Evolutionary conservation across 2,797 vertebrate genomes (phyloP).

Genomic region (Sebastes oblongus): DNA sequence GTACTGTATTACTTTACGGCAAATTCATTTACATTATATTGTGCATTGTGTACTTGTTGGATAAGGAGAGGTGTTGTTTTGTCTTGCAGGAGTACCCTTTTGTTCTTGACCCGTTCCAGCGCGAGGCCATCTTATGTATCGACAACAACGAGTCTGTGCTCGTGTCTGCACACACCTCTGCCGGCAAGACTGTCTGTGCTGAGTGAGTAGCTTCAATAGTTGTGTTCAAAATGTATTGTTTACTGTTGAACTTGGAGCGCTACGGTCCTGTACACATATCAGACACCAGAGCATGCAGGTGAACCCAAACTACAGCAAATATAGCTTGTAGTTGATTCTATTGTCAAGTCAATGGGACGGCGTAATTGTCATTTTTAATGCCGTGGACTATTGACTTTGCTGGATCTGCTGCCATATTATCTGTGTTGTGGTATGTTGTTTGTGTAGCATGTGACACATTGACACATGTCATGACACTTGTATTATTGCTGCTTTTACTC

Average conservation of each 20-base stretch:
- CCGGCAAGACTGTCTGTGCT: conserved; percentile 98
- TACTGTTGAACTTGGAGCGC: neutral
- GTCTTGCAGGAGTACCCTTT: conserved; percentile 95
- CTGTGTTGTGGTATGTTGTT: neutral
- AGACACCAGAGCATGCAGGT: neutral
- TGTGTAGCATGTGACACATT: too few relatives aligned
- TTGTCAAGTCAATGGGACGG: rapidly evolving
- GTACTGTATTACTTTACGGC: neutral
- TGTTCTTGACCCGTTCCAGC: conserved; percentile 96
- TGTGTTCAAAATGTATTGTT: neutral
- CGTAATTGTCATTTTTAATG: too few relatives aligned
- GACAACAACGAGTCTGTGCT: conserved; percentile 98
- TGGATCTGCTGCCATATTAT: neutral
- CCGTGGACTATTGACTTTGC: rapidly evolving
- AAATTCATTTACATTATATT: neutral
- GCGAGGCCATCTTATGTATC: conserved; percentile 95
- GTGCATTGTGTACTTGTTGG: neutral
- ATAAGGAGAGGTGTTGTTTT: neutral
- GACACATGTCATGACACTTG: neutral
- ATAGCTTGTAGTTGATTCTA: neutral
- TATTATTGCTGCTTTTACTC: neutral
- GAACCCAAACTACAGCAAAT: neutral
- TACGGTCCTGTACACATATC: too few relatives aligned
- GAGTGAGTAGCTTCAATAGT: conserved; percentile 86
- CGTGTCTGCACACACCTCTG: conserved; percentile 97